Conservation (phyloP, 2,888 invertebrate genomes). For the Luperina testacea region DNA sequence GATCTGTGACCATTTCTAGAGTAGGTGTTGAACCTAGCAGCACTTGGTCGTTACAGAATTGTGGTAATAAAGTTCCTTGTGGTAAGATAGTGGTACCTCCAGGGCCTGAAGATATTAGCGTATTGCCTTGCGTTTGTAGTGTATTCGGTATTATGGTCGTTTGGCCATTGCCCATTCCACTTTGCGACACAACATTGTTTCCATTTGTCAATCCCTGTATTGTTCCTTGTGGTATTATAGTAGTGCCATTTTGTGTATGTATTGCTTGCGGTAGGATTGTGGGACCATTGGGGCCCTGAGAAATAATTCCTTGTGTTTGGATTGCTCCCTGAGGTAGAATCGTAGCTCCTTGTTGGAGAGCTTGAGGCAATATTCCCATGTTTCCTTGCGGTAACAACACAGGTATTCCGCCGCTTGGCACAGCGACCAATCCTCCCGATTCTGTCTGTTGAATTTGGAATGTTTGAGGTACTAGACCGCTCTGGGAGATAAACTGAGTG, state of each 20-base stretch:
- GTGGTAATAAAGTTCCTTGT: constrained; percentile 89
- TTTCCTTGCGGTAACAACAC: constrained; percentile 89
- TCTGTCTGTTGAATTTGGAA: constrained; percentile 91
- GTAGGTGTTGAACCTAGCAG: constrained; percentile 91
- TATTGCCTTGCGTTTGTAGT: constrained; percentile 89
- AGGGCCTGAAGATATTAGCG: constrained; percentile 87
- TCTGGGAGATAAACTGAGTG: constrained; percentile 90
- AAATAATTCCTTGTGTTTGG: constrained; percentile 88
- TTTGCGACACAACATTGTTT: constrained; percentile 86
- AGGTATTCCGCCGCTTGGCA: constrained; percentile 91
- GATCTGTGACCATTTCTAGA: constrained; percentile 91
- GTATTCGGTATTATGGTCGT: constrained; percentile 88
- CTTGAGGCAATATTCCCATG: constrained; percentile 87
- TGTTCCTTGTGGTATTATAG: constrained; percentile 91
- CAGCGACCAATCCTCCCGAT: constrained; percentile 90
- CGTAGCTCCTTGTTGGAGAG: constrained; percentile 89
- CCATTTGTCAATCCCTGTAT: constrained; percentile 84
- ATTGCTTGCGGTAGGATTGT: constrained; percentile 91
- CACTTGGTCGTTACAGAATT: constrained; percentile 91
- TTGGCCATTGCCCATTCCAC: constrained; percentile 87
- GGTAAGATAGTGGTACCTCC: constrained; percentile 91
- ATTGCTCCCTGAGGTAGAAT: constrained; percentile 90
- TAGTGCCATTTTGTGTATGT: constrained; percentile 90
- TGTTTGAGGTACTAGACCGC: constrained; percentile 90
- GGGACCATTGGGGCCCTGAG: constrained; percentile 90